phyloP scores from a whole-genome alignment of 2,113 vertebrate genomes.

The Oceanodroma tethys region DNA sequence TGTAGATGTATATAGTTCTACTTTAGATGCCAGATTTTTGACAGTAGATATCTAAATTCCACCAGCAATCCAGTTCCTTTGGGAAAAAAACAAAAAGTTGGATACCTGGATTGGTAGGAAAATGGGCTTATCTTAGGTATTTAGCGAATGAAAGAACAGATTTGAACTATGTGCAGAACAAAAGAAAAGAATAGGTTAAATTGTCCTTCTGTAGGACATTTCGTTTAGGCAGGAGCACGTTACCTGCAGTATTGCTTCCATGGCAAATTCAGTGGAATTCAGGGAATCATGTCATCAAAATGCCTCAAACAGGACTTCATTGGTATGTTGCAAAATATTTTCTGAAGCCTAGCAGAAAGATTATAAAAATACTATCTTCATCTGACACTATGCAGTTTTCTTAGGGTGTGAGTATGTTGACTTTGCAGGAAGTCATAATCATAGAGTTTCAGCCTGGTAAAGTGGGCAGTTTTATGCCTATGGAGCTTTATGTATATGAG shows the following conservation, averaged over 20 bases:
- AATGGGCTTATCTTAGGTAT: neutral
- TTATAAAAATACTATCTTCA: neutral
- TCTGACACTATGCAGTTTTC: neutral
- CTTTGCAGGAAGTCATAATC: neutral
- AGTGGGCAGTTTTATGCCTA: neutral
- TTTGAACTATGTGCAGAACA: neutral
- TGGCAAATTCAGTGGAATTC: neutral
- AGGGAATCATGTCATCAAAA: neutral
- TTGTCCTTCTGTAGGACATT: neutral
- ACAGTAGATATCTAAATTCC: neutral
- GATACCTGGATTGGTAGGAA: neutral
- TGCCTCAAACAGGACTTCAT: neutral
- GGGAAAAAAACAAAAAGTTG: neutral
- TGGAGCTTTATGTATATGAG: neutral
- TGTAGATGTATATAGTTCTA: neutral
- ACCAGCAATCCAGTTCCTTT: neutral
- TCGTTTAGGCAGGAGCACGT: neutral
- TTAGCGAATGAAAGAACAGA: neutral
- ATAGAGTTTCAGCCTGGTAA: neutral
- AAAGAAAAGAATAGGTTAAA: neutral
- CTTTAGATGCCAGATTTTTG: neutral
- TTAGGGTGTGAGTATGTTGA: neutral
- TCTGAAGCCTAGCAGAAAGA: neutral
- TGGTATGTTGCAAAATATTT: neutral
- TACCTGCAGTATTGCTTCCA: neutral